Conservation (phyloP, 1,140 invertebrate genomes). For the Galendromus occidentalis region DNA sequence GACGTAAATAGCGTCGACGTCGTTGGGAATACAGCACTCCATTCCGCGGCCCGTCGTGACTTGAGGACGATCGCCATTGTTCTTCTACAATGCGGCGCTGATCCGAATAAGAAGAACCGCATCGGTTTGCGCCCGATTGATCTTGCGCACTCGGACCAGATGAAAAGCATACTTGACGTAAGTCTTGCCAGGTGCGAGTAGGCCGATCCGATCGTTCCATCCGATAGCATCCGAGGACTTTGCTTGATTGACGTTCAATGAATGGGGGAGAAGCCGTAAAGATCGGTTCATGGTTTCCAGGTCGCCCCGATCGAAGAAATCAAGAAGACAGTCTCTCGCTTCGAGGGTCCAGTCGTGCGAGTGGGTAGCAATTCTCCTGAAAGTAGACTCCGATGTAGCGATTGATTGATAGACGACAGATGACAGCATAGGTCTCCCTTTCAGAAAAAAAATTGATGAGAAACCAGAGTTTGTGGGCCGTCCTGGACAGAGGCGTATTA, state of each 20-base stretch:
- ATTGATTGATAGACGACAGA: too few relatives aligned
- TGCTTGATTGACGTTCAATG: too few relatives aligned
- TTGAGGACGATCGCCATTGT: neutral
- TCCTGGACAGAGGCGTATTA: neutral
- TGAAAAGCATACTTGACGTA: neutral
- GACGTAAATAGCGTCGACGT: conserved; percentile 1
- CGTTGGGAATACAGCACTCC: neutral
- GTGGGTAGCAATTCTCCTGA: too few relatives aligned
- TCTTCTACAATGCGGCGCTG: neutral
- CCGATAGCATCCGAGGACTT: too few relatives aligned
- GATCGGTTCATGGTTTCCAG: too few relatives aligned
- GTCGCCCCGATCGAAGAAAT: neutral
- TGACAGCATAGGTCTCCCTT: too few relatives aligned
- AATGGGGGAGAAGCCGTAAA: too few relatives aligned
- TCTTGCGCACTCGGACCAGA: neutral
- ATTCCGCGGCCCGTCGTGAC: neutral
- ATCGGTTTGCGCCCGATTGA: neutral
- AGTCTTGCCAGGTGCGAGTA: too few relatives aligned
- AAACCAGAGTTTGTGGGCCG: neutral
- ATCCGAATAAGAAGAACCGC: neutral
- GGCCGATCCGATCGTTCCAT: too few relatives aligned
- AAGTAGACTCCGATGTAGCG: too few relatives aligned
- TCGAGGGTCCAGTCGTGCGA: neutral
- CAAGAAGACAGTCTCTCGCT: neutral
- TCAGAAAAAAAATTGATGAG: neutral